Evolutionary conservation across 2,888 invertebrate species (phyloP), one percentile per base, ranked within the genome.

Genomic region (Cistogaster globosa): DNA sequence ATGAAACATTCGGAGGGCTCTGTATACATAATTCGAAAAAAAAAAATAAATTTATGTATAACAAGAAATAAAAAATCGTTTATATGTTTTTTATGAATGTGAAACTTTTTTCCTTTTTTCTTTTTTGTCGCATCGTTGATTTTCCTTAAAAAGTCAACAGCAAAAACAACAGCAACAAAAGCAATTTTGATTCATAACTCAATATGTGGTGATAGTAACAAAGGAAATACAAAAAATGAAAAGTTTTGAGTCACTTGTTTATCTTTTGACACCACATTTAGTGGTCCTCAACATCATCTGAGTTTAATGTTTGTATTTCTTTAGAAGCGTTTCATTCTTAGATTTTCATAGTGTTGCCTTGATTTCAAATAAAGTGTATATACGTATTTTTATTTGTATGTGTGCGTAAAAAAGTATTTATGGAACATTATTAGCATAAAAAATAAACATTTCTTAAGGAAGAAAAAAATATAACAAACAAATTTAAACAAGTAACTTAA

Each of bases 231-330:
- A 65, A 76, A 72, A 79, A 74, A 79, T 71, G 69, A 71, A 79
- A 75, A 79, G 53, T 83, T 79, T 83, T 65, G 36, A 79, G 79
- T 75, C 65, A 84, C 79, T 83, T 84, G 65, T 84, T 84, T 79
- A 79, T 84, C 84, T 84, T 79, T 79, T 79, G 74, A 75, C 79
- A 84, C 69, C 69, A 75, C 84, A 83, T 83, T 77, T 65, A 57
- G 20, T 71, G 67, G 67, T 67, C 84, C 67, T 81, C 71, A 65
- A 55, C 48, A 76, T 71, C 76, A 76, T 80, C 76, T 57, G 65
- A 69, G 51, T 32, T 69, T 68, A 68, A 60, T 68, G 32, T 68
- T 42, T 1, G 8, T 57, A 32, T 71, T 67, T 8, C 36, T 51
- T 57, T 45, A 38, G 32, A 9, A 63, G 57, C 7, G 16, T 63